These are phyloP conservation scores for Tangara arthus DNA, from an alignment of 2,797 vertebrate genomes.

Conservation along the genomic window DNA sequence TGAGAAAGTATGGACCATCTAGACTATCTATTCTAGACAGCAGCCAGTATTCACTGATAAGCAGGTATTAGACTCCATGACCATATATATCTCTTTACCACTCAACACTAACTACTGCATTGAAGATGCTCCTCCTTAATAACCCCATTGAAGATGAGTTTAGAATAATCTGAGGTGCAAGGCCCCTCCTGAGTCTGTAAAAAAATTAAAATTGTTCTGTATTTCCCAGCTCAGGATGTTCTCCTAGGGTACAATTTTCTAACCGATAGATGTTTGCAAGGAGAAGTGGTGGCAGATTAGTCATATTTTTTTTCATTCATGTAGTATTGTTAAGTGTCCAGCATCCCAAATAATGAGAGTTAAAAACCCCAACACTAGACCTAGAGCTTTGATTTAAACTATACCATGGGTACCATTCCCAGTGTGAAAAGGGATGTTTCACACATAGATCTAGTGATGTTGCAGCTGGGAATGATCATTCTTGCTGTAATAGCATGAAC, in stretches of 20 bases:
- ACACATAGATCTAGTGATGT: fast-evolving
- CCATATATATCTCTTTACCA: background rate
- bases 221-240: background rate
- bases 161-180: background rate
- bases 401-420: fast-evolving
- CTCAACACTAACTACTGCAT: background rate
- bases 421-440: background rate
- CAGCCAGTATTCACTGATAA: background rate
- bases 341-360: background rate
- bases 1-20: background rate
- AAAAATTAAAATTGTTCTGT: background rate
- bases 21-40: background rate
- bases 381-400: background rate
- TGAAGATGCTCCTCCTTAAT: background rate
- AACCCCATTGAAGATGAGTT: background rate
- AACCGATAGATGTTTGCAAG: background rate
- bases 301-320: background rate
- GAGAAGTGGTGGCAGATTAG: background rate
- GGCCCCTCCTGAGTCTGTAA: background rate
- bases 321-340: background rate
- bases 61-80: background rate
- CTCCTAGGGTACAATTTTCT: background rate
- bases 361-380: background rate
- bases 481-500: background rate
- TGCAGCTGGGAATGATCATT: background rate